These are phyloP conservation scores for Drosophila hydei DNA, from an alignment of 1,140 invertebrate species.

Conservation along the genomic window DNA sequence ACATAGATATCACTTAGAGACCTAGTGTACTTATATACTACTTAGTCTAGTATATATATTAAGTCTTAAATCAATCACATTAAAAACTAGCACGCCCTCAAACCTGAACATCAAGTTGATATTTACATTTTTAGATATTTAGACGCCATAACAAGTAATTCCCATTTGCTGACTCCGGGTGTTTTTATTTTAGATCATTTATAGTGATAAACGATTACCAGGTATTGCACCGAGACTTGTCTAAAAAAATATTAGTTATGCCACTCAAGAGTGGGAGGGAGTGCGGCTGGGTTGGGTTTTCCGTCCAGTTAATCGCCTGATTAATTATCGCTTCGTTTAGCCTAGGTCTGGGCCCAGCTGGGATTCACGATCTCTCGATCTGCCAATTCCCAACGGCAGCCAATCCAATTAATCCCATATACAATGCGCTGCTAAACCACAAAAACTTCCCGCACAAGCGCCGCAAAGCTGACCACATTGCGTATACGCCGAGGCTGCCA, in stretches of 20 bases:
- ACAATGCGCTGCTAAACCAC: constrained; percentile 24
- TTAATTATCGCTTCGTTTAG: constrained; percentile 66
- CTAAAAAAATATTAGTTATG: constrained; percentile 17
- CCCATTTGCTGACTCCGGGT: constrained; percentile 13
- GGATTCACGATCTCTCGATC: constrained; percentile 26
- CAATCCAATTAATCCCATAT: constrained; percentile 8
- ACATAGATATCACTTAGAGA: too few species aligned
- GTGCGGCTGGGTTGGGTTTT: constrained; percentile 56
- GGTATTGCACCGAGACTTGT: constrained; percentile 31
- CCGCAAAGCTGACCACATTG: constrained; percentile 12
- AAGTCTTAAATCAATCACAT: not conserved
- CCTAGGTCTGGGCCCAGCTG: constrained; percentile 6
- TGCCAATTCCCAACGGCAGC: not conserved
- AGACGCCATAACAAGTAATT: constrained; percentile 23
- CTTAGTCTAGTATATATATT: not conserved
- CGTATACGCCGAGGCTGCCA: constrained; percentile 11
- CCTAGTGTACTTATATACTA: too few species aligned
- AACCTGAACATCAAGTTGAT: constrained; percentile 15
- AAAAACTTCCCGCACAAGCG: constrained; percentile 3
- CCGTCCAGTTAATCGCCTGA: constrained; percentile 61
- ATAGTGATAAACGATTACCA: constrained; percentile 17
- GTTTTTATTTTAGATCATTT: constrained; percentile 38
- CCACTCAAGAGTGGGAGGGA: constrained; percentile 25
- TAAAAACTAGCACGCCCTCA: constrained; percentile 1
- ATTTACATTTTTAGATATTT: constrained; percentile 12